Evolutionary conservation across 2,113 vertebrate species (phyloP), one percentile per base, ranked within the genome.

Genomic region (Piliocolobus tephrosceles): DNA sequence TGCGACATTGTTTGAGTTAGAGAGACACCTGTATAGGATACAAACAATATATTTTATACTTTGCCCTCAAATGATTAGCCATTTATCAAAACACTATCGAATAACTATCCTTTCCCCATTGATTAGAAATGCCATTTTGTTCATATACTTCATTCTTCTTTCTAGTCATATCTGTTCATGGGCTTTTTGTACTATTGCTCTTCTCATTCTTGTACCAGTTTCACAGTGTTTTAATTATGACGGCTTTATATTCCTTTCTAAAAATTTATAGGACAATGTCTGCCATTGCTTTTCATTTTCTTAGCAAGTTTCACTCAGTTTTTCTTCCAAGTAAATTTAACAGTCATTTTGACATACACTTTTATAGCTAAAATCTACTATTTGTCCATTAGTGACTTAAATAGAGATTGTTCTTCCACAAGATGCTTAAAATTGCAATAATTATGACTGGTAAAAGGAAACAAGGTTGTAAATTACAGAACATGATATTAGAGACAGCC

Each of bases 291-390:
- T 92, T 86, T 55, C 8, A 38, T 76, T 86, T 91, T 52, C 35
- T 43, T 64, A 76, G 12, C n/a, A 95, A 85, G 3, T 38, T 32
- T 43, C 32, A 72, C 10, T 61, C 20, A 38, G 32, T 14, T 92
- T 79, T 92, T 88, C 57, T 91, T 50, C 70, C 47, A 91, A 57
- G 64, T 57, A 88, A 81, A 73, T 83, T 57, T 64, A 73, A 90
- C 45, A 61, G 30, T 32, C 22, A 58, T 88, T 66, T 84, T 75
- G 57, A 70, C 8, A 5, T 14, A 50, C 17, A 27, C 22, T 30
- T 66, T 68, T 57, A 70, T 6, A 84, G 52, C n/a, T 68, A 80
- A 81, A 18, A 50, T 84, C 23, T 50, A 80, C 18, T 27, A n/a
- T 88, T 45, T 82, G 14, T 84, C 35, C 25, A 58, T 76, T 82